Conservation (phyloP, 2,113 vertebrate genomes). For the Jacana jacana region DNA sequence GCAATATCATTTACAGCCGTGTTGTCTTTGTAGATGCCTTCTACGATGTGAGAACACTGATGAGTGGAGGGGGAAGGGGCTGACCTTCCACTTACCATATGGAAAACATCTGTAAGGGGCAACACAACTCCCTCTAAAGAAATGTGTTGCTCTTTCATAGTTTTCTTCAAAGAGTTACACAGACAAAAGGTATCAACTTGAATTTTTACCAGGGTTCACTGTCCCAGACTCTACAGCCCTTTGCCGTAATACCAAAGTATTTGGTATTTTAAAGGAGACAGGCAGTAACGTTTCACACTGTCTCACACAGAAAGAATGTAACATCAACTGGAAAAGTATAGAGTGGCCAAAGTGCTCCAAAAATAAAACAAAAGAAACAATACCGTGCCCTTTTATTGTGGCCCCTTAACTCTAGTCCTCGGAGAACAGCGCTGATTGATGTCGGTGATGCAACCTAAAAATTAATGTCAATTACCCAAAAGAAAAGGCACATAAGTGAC, state of each 20-base stretch:
- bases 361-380: slow-evolving; percentile 67
- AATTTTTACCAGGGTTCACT: slow-evolving; percentile 46
- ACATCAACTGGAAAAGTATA: slow-evolving; percentile 58
- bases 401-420: slow-evolving; percentile 45
- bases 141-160: slow-evolving; percentile 17
- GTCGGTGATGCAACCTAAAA: slow-evolving; percentile 56
- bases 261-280: slow-evolving; percentile 19
- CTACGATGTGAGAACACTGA: slow-evolving; percentile 55
- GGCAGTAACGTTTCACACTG: slow-evolving; percentile 45
- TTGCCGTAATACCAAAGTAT: slow-evolving; percentile 44
- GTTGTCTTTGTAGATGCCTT: slow-evolving; percentile 52
- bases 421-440: slow-evolving; percentile 41
- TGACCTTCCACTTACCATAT: slow-evolving; percentile 37
- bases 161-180: slow-evolving; percentile 33
- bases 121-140: slow-evolving; percentile 7
- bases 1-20: not conserved
- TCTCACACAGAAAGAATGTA: slow-evolving; percentile 57
- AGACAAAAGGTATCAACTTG: slow-evolving; percentile 55
- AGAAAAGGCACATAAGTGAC: slow-evolving; percentile 49
- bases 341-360: slow-evolving; percentile 49
- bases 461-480: slow-evolving; percentile 66
- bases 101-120: slow-evolving; percentile 62
- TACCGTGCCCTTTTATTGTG: slow-evolving; percentile 52
- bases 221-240: slow-evolving; percentile 36
- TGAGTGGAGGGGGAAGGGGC: slow-evolving; percentile 37